These are phyloP conservation scores for Tetheella fluctuosa DNA, from an alignment of 2,888 invertebrate genomes.

Conservation along the genomic window DNA sequence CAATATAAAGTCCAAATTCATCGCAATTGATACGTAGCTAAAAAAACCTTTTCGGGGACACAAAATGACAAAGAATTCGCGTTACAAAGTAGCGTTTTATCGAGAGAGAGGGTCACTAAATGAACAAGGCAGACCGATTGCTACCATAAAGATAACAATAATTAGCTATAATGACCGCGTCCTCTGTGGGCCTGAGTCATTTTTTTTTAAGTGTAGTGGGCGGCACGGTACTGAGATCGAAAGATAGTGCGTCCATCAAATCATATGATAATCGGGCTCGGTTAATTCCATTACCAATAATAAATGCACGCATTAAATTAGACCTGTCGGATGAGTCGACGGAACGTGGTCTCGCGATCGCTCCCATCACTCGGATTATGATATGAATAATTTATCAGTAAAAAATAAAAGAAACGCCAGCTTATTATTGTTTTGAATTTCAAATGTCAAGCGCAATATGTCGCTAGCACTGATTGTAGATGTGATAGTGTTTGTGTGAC, in stretches of 20 bases:
- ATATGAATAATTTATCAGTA: constrained; percentile 82
- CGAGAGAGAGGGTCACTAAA: constrained; percentile 61
- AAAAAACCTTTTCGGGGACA: constrained; percentile 56
- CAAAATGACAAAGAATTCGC: constrained; percentile 71
- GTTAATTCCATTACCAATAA: constrained; percentile 84
- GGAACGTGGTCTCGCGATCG: constrained; percentile 68
- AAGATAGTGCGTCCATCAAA: constrained; percentile 83
- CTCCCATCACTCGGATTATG: constrained; percentile 81
- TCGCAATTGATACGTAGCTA: constrained; percentile 42
- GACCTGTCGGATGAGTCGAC: constrained; percentile 81
- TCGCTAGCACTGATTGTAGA: constrained; percentile 58
- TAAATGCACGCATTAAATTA: constrained; percentile 84
- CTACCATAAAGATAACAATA: constrained; percentile 83
- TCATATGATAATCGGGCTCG: constrained; percentile 82
- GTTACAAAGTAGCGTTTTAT: constrained; percentile 69
- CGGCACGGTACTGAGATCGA: constrained; percentile 69
- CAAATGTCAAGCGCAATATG: constrained; percentile 65
- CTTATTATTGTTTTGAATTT: constrained; percentile 80
- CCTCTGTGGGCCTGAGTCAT: constrained; percentile 59
- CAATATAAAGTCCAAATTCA: constrained; percentile 55
- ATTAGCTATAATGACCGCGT: constrained; percentile 79
- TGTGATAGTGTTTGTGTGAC: constrained; percentile 56
- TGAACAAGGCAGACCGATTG: constrained; percentile 73
- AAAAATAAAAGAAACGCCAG: constrained; percentile 61
- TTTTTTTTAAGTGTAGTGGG: constrained; percentile 72